phyloP scores from a whole-genome alignment of 2,797 vertebrate genomes.

The Sphaeramia orbicularis region DNA sequence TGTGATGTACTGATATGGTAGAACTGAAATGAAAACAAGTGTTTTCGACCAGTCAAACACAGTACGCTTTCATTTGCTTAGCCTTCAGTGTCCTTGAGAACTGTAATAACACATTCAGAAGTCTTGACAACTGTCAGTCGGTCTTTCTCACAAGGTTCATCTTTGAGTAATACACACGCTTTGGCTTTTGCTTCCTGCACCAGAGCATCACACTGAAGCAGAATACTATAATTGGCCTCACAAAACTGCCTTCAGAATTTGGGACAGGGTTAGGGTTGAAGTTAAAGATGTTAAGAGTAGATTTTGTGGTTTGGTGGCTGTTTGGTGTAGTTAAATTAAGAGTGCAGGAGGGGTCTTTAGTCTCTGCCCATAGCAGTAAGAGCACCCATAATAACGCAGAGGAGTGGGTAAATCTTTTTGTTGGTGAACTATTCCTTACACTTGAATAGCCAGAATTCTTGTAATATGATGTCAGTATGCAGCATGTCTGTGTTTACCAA shows the following conservation, averaged over 20 bases:
- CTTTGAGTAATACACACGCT: too few relatives aligned
- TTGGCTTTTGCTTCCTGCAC: too few relatives aligned
- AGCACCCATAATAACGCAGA: constrained; percentile 36
- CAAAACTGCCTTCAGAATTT: background rate
- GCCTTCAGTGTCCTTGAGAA: too few relatives aligned
- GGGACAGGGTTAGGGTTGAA: constrained; percentile 6
- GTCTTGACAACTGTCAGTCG: too few relatives aligned
- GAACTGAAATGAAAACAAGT: too few relatives aligned
- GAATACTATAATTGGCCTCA: too few relatives aligned
- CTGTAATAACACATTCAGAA: too few relatives aligned
- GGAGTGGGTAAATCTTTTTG: constrained; percentile 38
- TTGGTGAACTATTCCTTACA: constrained; percentile 19
- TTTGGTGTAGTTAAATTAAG: background rate
- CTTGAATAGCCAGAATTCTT: constrained; percentile 51
- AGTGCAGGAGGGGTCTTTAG: background rate
- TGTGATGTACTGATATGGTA: too few relatives aligned
- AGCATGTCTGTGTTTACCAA: constrained; percentile 34
- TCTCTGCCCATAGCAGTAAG: constrained; percentile 5
- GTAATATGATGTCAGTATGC: constrained; percentile 53
- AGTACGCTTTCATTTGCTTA: too few relatives aligned
- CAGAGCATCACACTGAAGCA: too few relatives aligned
- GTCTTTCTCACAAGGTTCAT: too few relatives aligned
- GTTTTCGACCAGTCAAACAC: too few relatives aligned
- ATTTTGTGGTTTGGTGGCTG: background rate
- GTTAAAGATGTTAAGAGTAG: background rate